These are phyloP conservation scores for Diglossa cyanea DNA, from an alignment of 2,797 vertebrate genomes.

Conservation along the genomic window DNA sequence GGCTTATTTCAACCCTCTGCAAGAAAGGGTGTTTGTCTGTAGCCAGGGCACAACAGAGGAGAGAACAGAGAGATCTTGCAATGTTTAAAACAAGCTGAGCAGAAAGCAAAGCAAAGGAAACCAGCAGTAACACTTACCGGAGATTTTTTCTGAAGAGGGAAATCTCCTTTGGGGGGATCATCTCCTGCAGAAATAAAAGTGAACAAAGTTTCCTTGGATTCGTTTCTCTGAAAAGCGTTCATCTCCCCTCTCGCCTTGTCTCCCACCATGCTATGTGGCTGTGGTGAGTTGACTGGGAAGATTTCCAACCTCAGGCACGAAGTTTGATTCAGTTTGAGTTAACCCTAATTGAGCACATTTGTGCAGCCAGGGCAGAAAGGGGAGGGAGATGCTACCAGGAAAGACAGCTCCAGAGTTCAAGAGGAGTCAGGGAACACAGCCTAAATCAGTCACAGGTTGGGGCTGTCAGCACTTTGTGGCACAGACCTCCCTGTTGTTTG, in stretches of 20 bases:
- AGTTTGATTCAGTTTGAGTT: constrained; percentile 73
- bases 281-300: constrained; percentile 75
- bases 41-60: constrained; percentile 47
- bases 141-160: constrained; percentile 64
- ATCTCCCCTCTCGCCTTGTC: constrained; percentile 72
- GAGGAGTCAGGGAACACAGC: neutral
- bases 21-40: constrained; percentile 58
- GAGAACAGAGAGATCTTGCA: constrained; percentile 48
- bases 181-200: constrained; percentile 75
- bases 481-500: neutral
- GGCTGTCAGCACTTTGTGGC: neutral
- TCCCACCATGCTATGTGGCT: constrained; percentile 77
- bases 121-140: constrained; percentile 70
- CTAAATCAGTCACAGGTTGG: neutral
- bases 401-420: constrained; percentile 29
- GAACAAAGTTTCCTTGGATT: constrained; percentile 75
- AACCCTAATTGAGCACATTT: constrained; percentile 71
- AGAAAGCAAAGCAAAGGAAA: constrained; percentile 50
- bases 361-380: constrained; percentile 23
- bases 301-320: constrained; percentile 70
- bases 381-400: constrained; percentile 23
- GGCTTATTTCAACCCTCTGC: constrained; percentile 35
- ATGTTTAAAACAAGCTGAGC: constrained; percentile 37
- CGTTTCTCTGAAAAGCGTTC: constrained; percentile 75
- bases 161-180: constrained; percentile 54